Conservation (phyloP, 2,888 invertebrate genomes). For the Tortrix viridana region DNA sequence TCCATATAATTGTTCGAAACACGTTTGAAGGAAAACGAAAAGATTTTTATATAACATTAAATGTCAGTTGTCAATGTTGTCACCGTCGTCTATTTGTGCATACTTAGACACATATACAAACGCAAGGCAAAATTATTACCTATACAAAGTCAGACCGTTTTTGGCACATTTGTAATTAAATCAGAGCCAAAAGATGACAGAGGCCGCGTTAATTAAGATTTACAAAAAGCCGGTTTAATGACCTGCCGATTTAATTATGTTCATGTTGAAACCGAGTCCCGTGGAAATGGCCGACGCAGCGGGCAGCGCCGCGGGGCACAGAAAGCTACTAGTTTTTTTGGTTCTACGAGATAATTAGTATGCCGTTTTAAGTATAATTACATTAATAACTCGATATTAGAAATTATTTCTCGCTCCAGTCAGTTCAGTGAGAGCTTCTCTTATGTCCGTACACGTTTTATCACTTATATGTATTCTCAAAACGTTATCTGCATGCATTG, state of each 20-base stretch:
- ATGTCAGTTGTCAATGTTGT: too few relatives aligned
- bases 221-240: constrained; percentile 15
- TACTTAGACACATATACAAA: too few relatives aligned
- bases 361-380: not conserved
- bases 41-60: too few relatives aligned
- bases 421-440: too few relatives aligned
- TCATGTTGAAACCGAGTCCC: constrained; percentile 17
- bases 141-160: too few relatives aligned
- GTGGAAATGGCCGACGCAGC: constrained; percentile 18
- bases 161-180: constrained; percentile 6
- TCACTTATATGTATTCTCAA: too few relatives aligned
- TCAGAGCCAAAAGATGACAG: constrained; percentile 22
- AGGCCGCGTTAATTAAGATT: constrained; percentile 26
- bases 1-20: too few relatives aligned
- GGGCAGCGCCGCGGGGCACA: constrained; percentile 20
- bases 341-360: constrained; percentile 4
- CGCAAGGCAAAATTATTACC: too few relatives aligned
- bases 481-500: too few relatives aligned
- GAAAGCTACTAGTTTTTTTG: constrained; percentile 26
- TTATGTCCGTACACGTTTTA: too few relatives aligned
- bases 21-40: too few relatives aligned
- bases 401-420: not conserved
- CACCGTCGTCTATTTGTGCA: too few relatives aligned
- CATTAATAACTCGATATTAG: constrained; percentile 13
- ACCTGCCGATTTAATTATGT: constrained; percentile 16